Percentiles rank a stretch among this genome's conserved stretches.
phyloP scores from a whole-genome alignment of 2,113 vertebrate species.

The Oreochromis spilurus region DNA sequence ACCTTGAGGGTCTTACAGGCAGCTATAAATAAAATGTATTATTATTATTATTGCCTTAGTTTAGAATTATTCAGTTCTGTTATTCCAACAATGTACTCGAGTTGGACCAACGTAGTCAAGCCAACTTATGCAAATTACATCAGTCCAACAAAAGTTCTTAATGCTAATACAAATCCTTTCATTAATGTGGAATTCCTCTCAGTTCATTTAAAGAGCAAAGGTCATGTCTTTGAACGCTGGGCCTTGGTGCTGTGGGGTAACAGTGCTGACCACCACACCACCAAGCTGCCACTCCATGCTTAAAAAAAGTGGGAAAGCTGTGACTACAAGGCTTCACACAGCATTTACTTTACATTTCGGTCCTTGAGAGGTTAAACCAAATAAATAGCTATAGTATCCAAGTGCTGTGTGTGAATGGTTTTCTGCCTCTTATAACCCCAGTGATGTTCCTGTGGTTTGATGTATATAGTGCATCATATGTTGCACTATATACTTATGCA shows the following conservation, averaged over 20 bases:
- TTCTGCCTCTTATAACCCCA: neutral
- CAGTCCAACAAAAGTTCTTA: neutral
- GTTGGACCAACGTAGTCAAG: neutral
- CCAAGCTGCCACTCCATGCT: neutral
- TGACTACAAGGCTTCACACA: neutral
- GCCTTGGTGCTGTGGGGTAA: neutral
- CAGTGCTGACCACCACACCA: neutral
- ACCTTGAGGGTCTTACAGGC: neutral
- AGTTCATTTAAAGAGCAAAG: neutral
- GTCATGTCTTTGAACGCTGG: neutral
- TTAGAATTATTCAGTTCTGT: neutral
- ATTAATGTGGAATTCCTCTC: accelerated
- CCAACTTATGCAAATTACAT: neutral
- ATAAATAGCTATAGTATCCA: neutral
- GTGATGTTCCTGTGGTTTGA: neutral
- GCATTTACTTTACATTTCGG: neutral
- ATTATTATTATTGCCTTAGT: neutral
- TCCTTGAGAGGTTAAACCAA: neutral
- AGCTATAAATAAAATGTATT: neutral
- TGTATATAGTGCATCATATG: neutral
- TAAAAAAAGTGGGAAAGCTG: neutral
- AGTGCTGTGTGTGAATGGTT: neutral
- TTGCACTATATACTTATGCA: neutral
- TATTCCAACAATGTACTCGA: neutral
- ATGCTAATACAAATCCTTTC: neutral